phyloP scores from a whole-genome alignment of 1,140 invertebrate species.

The Caerostris extrusa region DNA sequence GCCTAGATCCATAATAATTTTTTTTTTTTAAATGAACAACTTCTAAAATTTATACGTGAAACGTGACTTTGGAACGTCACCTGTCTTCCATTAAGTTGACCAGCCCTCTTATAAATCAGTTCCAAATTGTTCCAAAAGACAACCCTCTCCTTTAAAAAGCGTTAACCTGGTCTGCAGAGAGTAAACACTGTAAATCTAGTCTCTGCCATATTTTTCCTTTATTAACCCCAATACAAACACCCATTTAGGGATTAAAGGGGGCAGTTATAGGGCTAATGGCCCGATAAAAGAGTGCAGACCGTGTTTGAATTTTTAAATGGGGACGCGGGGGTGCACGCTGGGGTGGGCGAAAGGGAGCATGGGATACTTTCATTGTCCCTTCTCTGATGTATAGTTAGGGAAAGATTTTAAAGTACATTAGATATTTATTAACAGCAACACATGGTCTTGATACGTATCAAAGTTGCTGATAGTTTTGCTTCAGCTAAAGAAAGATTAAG shows the following conservation, averaged over 20 bases:
- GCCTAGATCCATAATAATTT: not conserved
- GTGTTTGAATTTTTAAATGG: conserved; percentile 60
- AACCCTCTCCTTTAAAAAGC: conserved; percentile 50
- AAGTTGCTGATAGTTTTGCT: not conserved
- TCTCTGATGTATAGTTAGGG: not conserved
- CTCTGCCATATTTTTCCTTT: conserved; percentile 3
- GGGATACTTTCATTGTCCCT: conserved; percentile 14
- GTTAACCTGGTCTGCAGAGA: not conserved
- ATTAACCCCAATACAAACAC: conserved; percentile 62
- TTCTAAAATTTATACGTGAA: conserved; percentile 54
- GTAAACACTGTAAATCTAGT: conserved; percentile 59
- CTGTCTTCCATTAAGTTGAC: not conserved
- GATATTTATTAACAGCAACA: conserved; percentile 20
- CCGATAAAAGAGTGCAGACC: conserved; percentile 50
- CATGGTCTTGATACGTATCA: conserved; percentile 2
- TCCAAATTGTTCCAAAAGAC: conserved; percentile 4
- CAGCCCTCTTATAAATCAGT: conserved; percentile 43
- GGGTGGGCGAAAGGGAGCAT: not conserved
- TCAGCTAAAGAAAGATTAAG: not conserved
- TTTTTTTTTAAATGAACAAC: not conserved
- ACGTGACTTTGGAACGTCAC: conserved; percentile 45
- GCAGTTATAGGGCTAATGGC: conserved; percentile 56
- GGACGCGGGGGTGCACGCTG: not conserved
- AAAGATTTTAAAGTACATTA: conserved; percentile 24
- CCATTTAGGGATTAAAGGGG: conserved; percentile 62